Conservation (phyloP, 2,888 invertebrate species). For the Gastracanthus pulcherrimus region DNA sequence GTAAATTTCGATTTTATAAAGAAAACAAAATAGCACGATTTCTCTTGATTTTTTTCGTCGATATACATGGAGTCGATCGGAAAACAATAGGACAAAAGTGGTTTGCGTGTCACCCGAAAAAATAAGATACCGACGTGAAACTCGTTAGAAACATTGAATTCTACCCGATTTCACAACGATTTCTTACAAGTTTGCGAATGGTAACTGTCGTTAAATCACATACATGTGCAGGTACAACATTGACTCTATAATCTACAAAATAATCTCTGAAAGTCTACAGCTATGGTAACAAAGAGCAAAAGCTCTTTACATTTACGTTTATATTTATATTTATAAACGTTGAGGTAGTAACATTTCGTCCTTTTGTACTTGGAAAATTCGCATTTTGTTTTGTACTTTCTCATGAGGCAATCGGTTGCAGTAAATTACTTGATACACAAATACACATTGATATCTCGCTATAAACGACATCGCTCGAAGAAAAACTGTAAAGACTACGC, state of each 20-base stretch:
- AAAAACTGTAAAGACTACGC: too few species aligned
- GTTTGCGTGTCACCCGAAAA: neutral
- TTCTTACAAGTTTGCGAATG: slow-evolving; percentile 10
- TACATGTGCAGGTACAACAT: slow-evolving; percentile 55
- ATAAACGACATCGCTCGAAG: too few species aligned
- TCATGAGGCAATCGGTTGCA: neutral
- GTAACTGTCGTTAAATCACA: slow-evolving; percentile 49
- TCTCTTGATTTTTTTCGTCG: neutral
- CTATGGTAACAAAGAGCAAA: neutral
- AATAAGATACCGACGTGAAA: neutral
- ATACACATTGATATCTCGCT: neutral
- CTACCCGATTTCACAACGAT: slow-evolving; percentile 1
- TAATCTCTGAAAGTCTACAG: slow-evolving; percentile 37
- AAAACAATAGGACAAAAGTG: neutral
- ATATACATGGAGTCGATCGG: too few species aligned
- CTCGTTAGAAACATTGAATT: neutral
- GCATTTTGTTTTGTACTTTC: slow-evolving; percentile 34
- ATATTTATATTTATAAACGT: neutral
- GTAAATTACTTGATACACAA: too few species aligned
- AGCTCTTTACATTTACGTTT: neutral
- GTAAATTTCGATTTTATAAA: neutral
- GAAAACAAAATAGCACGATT: neutral
- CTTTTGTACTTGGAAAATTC: neutral
- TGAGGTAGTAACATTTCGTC: slow-evolving; percentile 38
- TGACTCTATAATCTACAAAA: slow-evolving; percentile 45